Evolutionary conservation across 2,113 vertebrate genomes (phyloP), one percentile per base, ranked within the genome.

Genomic region (Microtus pennsylvanicus): DNA sequence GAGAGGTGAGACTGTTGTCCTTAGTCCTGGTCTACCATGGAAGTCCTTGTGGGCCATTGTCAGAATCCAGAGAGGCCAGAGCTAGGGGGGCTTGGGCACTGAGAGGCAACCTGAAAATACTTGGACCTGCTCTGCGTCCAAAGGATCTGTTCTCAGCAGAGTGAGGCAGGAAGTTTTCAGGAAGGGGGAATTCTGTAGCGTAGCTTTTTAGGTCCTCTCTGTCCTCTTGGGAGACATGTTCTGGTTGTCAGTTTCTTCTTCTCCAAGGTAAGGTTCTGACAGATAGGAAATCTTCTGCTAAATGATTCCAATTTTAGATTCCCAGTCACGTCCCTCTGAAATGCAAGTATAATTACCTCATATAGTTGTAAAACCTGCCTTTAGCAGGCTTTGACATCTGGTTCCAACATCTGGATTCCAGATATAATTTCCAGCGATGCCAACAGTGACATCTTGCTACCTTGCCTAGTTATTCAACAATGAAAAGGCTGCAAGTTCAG

Each of bases 331-430:
- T 92, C 76, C 95, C 45, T 77, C 81, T 96, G 76, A 95, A 96
- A 92, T 35, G 35, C 95, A 90, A 89, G 22, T 91, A 52, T 89
- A 77, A 93, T 97, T 83, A 95, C 65, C 38, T 86, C 67, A 72
- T 35, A 7, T 33, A 85, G 55, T 92, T 94, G 86, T 94, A 90
- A 93, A 96, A 90, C 85, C 52, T 88, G 90, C 83, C 85, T 85
- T 55, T 55, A 55, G 14, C 52, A 55, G 52, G 52, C 52, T 55
- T 96, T 86, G 72, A 95, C 92, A 88, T 93, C 96, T 97, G 93
- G 85, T 90, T 94, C 83, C 90, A 93, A 93, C 96, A 96, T 94
- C 92, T 97, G 96, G 92, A 47, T 63, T 95, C 76, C 45, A 88
- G 88, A 93, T 93, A 88, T 33, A 96, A 97, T 97, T 97, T 96